These are phyloP conservation scores for Python bivittatus DNA, from an alignment of 2,113 vertebrate species.

Conservation along the genomic window DNA sequence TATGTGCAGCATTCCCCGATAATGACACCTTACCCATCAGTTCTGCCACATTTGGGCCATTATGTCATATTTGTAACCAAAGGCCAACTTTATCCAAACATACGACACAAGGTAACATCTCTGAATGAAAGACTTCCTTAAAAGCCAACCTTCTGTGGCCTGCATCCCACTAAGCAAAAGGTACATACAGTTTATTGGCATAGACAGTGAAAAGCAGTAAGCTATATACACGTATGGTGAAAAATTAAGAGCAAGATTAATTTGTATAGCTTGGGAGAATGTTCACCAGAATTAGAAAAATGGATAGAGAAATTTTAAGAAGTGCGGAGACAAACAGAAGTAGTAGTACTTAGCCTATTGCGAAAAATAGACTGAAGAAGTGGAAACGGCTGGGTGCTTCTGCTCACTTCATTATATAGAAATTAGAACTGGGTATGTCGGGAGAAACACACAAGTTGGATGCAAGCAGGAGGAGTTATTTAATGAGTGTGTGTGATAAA, in stretches of 20 bases:
- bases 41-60: too few species aligned
- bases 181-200: not conserved
- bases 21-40: too few species aligned
- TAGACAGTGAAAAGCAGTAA: not conserved
- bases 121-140: not conserved
- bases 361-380: not conserved
- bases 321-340: not conserved
- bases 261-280: not conserved
- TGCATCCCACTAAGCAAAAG: not conserved
- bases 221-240: not conserved
- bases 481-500: not conserved
- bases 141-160: not conserved
- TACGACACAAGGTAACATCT: not conserved
- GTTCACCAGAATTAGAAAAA: not conserved
- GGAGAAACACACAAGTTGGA: not conserved
- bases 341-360: not conserved
- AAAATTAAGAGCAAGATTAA: not conserved
- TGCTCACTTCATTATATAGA: not conserved
- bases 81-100: not conserved
- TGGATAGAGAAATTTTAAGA: too few species aligned
- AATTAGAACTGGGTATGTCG: not conserved
- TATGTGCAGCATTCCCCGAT: not conserved
- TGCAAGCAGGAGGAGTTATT: not conserved
- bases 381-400: not conserved
- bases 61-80: not conserved